These are phyloP conservation scores for Meandrusa payeni DNA, from an alignment of 2,888 invertebrate species.

Conservation along the genomic window DNA sequence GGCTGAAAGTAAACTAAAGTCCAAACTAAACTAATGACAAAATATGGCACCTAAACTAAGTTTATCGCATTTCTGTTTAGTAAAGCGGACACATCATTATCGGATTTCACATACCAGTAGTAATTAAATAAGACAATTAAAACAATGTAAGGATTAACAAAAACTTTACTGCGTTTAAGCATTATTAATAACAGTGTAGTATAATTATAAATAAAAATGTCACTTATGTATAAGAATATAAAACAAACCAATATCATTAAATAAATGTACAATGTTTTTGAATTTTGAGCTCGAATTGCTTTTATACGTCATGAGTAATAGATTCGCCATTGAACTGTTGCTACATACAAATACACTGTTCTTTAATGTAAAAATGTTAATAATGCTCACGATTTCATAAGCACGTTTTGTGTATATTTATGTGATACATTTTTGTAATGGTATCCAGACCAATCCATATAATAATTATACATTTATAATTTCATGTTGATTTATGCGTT, in stretches of 20 bases:
- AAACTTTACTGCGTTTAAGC: constrained; percentile 61
- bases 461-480: too few relatives aligned
- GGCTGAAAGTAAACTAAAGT: too few relatives aligned
- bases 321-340: neutral
- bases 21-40: too few relatives aligned
- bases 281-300: constrained; percentile 23
- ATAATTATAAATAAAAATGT: constrained; percentile 38
- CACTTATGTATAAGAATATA: too few relatives aligned
- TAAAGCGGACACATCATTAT: too few relatives aligned
- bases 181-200: constrained; percentile 55
- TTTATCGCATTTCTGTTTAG: too few relatives aligned
- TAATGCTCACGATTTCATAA: too few relatives aligned
- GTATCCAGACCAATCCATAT: too few relatives aligned
- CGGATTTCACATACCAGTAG: constrained; percentile 26
- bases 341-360: neutral
- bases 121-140: constrained; percentile 31
- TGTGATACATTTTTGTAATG: too few relatives aligned
- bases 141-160: constrained; percentile 48
- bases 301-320: neutral
- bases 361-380: neutral
- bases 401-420: too few relatives aligned
- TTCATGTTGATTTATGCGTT: too few relatives aligned
- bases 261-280: constrained; percentile 28
- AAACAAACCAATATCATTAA: constrained; percentile 39
- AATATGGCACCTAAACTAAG: too few relatives aligned